Evolutionary conservation across 2,113 vertebrate species (phyloP).

Genomic region (Nycticryphes semicollaris): DNA sequence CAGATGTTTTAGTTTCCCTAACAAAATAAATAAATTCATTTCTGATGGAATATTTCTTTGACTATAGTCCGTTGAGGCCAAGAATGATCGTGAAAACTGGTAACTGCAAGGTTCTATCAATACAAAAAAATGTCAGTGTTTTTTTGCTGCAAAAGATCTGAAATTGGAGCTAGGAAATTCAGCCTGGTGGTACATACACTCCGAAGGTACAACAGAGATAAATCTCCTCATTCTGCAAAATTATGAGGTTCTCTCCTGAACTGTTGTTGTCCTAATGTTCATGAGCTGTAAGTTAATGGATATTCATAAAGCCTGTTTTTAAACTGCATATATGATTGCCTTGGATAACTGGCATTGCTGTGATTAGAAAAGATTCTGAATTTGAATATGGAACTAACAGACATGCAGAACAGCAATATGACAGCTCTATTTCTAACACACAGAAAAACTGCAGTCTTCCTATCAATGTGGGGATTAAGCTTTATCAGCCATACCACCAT

Average conservation of each 20-base stretch:
- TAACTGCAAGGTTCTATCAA: background rate
- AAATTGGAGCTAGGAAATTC: background rate
- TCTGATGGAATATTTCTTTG: background rate
- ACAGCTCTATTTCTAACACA: background rate
- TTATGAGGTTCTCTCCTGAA: background rate
- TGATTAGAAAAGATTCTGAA: background rate
- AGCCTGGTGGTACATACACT: background rate
- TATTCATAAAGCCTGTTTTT: background rate
- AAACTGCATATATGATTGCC: background rate
- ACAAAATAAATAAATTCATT: background rate
- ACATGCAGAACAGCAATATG: background rate
- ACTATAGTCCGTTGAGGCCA: background rate
- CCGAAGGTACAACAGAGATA: background rate
- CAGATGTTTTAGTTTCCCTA: background rate
- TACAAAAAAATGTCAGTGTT: background rate
- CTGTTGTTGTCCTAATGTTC: background rate
- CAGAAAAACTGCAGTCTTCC: background rate
- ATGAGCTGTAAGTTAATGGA: background rate
- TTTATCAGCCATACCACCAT: background rate
- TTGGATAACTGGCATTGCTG: background rate
- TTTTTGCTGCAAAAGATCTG: background rate
- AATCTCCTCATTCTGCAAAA: background rate
- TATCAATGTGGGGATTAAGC: background rate
- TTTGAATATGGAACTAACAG: background rate
- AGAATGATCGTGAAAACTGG: background rate